Percentiles rank a stretch among this genome's conserved stretches.
Evolutionary conservation across 2,888 invertebrate species (phyloP).

Genomic region (Pyrochroa serraticornis): DNA sequence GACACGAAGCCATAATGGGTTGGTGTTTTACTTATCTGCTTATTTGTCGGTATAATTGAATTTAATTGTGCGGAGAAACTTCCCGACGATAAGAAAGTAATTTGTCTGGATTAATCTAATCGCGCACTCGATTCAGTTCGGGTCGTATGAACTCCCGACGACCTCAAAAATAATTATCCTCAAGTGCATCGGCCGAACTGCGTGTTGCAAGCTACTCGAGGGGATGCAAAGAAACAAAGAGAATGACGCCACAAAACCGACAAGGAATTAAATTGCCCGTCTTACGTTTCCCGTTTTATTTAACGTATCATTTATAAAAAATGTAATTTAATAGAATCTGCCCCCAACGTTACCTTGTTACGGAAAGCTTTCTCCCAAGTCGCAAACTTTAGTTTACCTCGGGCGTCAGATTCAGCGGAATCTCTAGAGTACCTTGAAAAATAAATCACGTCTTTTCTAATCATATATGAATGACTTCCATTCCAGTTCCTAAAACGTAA

Average conservation of each 20-base stretch:
- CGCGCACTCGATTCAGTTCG: background rate
- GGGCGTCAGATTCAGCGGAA: conserved; percentile 36
- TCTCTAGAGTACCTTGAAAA: conserved; percentile 36
- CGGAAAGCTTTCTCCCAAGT: conserved; percentile 37
- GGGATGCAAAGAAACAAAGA: conserved; percentile 13
- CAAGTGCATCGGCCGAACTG: background rate
- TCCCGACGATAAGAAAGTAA: conserved; percentile 3
- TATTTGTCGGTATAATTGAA: conserved; percentile 7
- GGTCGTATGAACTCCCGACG: background rate
- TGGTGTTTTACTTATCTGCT: conserved; percentile 7
- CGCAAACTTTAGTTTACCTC: conserved; percentile 39
- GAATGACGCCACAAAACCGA: conserved; percentile 25
- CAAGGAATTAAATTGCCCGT: conserved; percentile 36
- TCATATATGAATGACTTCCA: conserved; percentile 40
- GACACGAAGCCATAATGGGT: background rate
- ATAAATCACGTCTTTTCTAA: conserved; percentile 40
- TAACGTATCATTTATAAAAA: conserved; percentile 42
- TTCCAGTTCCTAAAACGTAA: conserved; percentile 26
- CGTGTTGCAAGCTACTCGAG: background rate
- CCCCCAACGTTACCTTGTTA: conserved; percentile 40
- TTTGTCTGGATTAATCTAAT: conserved; percentile 1
- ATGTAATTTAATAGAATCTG: conserved; percentile 40
- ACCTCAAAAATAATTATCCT: background rate
- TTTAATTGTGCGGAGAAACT: conserved; percentile 4
- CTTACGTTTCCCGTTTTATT: conserved; percentile 34